A percentile compares a stretch with the other conserved stretches of the same genome.
Evolutionary conservation across 2,888 invertebrate genomes (phyloP).

Genomic region (Alloscopus bannaensis): DNA sequence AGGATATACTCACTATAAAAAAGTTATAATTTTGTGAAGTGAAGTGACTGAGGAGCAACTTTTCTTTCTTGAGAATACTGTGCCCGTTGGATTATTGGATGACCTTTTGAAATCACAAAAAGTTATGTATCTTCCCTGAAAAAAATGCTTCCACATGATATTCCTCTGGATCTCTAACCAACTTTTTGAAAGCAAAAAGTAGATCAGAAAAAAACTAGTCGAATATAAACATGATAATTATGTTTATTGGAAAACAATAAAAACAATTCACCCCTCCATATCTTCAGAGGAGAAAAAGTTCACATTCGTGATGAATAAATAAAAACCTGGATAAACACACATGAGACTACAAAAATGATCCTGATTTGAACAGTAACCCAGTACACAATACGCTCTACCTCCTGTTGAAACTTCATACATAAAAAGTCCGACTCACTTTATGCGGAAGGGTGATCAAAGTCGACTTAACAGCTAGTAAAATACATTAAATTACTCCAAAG

Average conservation of each 20-base stretch:
- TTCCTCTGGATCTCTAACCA: too few species aligned
- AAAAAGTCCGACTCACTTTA: conserved; percentile 50
- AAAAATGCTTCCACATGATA: too few species aligned
- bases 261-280: not conserved
- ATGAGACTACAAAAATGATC: not conserved
- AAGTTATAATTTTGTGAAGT: conserved; percentile 44
- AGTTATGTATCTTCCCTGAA: too few species aligned
- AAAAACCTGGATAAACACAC: not conserved
- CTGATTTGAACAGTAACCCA: not conserved
- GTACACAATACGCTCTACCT: not conserved
- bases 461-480: conserved; percentile 55
- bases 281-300: not conserved
- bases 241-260: not conserved
- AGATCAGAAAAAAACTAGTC: too few species aligned
- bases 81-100: too few species aligned
- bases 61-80: too few species aligned
- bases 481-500: conserved; percentile 43
- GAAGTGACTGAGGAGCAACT: conserved; percentile 44
- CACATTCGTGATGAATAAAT: conserved; percentile 13
- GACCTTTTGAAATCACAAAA: too few species aligned
- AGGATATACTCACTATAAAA: not conserved
- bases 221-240: too few species aligned
- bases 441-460: conserved; percentile 49
- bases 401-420: conserved; percentile 26
- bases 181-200: too few species aligned